phyloP scores from a whole-genome alignment of 1,140 invertebrate species.

The Periplaneta americana region DNA sequence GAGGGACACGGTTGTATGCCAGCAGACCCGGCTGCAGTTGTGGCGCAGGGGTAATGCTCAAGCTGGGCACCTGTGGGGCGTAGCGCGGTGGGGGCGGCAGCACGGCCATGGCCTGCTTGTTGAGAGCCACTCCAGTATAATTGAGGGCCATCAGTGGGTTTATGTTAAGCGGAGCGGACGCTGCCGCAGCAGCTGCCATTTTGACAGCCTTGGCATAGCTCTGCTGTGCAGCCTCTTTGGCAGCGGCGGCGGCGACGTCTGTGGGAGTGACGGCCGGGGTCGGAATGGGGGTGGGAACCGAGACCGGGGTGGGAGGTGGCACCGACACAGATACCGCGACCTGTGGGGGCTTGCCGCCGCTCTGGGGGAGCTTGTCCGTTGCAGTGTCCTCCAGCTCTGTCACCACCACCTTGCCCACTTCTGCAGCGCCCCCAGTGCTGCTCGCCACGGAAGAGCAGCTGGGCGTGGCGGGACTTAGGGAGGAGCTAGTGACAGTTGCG shows the following conservation, averaged over 20 bases:
- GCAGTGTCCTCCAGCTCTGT: conserved; percentile 13
- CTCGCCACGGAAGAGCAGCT: conserved; percentile 18
- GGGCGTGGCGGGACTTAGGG: conserved; percentile 26
- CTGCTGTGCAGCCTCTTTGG: conserved; percentile 72
- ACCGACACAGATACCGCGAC: conserved; percentile 21
- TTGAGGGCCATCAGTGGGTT: conserved; percentile 56
- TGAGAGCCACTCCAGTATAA: conserved; percentile 73
- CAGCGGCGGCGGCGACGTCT: conserved; percentile 52
- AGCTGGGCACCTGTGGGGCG: conserved; percentile 22
- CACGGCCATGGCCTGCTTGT: conserved; percentile 48
- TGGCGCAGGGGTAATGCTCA: conserved; percentile 28
- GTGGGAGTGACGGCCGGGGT: conserved; percentile 39
- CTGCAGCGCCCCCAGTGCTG: not conserved
- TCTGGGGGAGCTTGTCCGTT: conserved; percentile 29
- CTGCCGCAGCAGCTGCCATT: conserved; percentile 46
- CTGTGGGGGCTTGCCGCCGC: conserved; percentile 33
- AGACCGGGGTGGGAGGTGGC: conserved; percentile 20
- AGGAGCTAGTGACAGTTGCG: conserved; percentile 12
- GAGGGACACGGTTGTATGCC: conserved; percentile 39
- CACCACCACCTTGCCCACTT: not conserved
- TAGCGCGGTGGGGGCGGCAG: conserved; percentile 27
- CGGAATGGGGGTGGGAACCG: conserved; percentile 33
- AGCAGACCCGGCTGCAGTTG: conserved; percentile 39
- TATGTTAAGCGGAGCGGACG: conserved; percentile 26
- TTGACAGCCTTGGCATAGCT: conserved; percentile 63